Evolutionary conservation across 2,797 vertebrate species (phyloP), one percentile per base, ranked within the genome.

Genomic region (Enteromius thamalakanensis): DNA sequence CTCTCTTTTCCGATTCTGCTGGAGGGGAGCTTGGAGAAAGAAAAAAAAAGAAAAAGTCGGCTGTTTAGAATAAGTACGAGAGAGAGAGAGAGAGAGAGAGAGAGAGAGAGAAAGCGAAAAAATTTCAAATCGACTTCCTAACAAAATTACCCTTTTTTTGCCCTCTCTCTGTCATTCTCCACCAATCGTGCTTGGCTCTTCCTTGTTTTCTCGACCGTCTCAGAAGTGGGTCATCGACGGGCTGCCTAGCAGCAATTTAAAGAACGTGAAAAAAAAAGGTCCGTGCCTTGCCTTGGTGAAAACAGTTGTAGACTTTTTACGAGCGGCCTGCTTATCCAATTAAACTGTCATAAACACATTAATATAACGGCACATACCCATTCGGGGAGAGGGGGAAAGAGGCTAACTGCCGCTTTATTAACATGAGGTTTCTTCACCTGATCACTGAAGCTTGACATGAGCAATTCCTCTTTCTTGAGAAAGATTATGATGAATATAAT

Each of bases 151-250:
- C 89, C 87, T 89, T 87, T 89, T 87, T 89, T 88, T 34, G 23
- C 51, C 60, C 68, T 62, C 32, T 45, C 45, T 29, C 53, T 7
- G 45, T 37, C 49, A 83, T 86, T 93, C 92, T 92, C 92, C 90
- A 89, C 81, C 91, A 92, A 92, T 90, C 93, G 92, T 87, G 85
- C 86, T 76, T 90, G 88, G 89, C 91, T 94, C 90, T 93, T 93
- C 90, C 92, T 92, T 93, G 92, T 93, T 94, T 94, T 88, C 84
- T 93, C 89, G 91, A 94, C 93, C 91, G 92, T 93, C 92, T 94
- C 84, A 92, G 92, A 95, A 95, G 87, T 95, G 94, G 94, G 94
- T 95, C 94, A 94, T 94, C 91, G 88, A 90, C 92, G 91, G 91
- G 90, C 87, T 91, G 91, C 87, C 90, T 92, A 86, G 91, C 91